Conservation (phyloP, 2,888 invertebrate species). For the Nemotelus pantherinus region DNA sequence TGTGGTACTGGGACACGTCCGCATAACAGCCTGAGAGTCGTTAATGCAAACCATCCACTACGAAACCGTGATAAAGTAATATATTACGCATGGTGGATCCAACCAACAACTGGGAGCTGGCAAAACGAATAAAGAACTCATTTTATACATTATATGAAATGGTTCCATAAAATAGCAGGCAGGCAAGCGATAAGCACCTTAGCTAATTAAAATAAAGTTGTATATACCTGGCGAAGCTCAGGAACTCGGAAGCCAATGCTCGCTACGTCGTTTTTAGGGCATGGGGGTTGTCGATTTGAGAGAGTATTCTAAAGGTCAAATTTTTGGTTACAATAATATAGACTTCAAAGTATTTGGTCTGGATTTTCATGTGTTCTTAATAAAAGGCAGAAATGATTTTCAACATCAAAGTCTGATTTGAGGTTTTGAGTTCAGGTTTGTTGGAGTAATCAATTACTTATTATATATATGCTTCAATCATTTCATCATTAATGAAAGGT, state of each 20-base stretch:
- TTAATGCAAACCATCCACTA: neutral
- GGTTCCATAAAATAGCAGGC: conserved; percentile 33
- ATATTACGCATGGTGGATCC: conserved; percentile 10
- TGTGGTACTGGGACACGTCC: neutral
- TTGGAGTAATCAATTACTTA: no score
- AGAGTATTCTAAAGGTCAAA: no score
- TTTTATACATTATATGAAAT: conserved; percentile 34
- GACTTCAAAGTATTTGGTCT: no score
- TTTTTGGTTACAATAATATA: no score
- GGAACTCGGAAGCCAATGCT: neutral
- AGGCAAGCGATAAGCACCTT: conserved; percentile 36
- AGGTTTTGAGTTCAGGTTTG: no score
- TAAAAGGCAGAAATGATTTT: no score
- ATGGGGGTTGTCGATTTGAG: no score
- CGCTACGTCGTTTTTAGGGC: no score
- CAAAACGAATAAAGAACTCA: conserved; percentile 33
- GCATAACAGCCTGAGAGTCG: neutral
- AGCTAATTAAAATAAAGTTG: conserved; percentile 45
- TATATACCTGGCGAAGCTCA: conserved; percentile 7
- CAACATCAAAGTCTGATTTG: no score
- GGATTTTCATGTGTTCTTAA: no score
- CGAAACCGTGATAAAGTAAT: conserved; percentile 23
- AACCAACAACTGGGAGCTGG: neutral
- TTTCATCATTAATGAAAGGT: no score
- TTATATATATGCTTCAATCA: no score